Percentiles rank a stretch among this genome's conserved stretches.
Conservation (phyloP, 1,140 invertebrate genomes). For the Campodea augens region DNA sequence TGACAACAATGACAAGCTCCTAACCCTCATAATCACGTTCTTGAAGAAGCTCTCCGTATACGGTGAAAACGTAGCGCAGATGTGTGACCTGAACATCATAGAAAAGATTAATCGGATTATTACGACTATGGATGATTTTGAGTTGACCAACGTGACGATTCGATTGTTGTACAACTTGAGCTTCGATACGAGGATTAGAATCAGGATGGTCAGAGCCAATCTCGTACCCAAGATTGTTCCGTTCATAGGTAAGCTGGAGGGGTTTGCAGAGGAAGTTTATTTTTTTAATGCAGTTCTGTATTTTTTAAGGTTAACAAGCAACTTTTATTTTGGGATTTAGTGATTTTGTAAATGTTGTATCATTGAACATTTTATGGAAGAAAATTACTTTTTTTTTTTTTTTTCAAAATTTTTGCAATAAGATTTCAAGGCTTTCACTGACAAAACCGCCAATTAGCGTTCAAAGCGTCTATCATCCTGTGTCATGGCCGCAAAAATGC, state of each 20-base stretch:
- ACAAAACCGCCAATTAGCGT: no score
- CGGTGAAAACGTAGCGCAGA: conserved; percentile 81
- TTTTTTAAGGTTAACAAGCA: no score
- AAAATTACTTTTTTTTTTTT: no score
- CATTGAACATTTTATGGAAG: no score
- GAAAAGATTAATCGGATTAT: conserved; percentile 53
- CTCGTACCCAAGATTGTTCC: conserved; percentile 75
- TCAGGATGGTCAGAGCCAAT: conserved; percentile 75
- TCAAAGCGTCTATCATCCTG: no score
- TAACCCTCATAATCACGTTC: conserved; percentile 83
- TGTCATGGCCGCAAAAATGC: no score
- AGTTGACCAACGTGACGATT: conserved; percentile 70
- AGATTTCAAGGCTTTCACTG: no score
- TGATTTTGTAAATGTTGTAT: no score
- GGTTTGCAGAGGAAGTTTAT: no score
- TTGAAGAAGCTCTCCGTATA: conserved; percentile 89
- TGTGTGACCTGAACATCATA: conserved; percentile 56
- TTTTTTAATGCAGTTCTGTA: no score
- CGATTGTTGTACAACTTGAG: conserved; percentile 88
- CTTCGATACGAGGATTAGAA: conserved; percentile 75
- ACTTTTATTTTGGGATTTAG: no score
- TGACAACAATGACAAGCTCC: conserved; percentile 63
- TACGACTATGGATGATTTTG: conserved; percentile 46
- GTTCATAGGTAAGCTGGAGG: conserved; percentile 65
- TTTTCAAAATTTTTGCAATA: no score